Percentiles rank a stretch among this genome's conserved stretches.
phyloP scores from a whole-genome alignment of 1,140 invertebrate species.

The Zeugodacus cucurbitae region DNA sequence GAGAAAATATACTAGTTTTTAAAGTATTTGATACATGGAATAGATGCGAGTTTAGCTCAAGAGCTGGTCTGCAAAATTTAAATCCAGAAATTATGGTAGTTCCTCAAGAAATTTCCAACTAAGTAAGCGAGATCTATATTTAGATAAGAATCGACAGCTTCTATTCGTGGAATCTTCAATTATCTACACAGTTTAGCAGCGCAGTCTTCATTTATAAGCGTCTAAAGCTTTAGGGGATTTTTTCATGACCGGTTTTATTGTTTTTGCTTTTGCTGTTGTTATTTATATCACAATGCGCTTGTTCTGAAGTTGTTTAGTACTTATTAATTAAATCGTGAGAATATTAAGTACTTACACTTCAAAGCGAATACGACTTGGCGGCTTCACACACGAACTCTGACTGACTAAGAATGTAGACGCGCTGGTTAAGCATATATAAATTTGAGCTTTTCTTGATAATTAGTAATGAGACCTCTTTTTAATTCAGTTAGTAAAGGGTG shows the following conservation, averaged over 20 bases:
- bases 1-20: no score
- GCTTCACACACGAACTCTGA: background rate
- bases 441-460: no score
- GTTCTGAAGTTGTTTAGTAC: background rate
- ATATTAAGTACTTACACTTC: background rate
- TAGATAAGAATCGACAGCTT: background rate
- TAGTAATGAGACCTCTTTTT: no score
- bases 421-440: no score
- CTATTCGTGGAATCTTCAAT: background rate
- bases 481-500: no score
- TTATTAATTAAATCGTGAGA: background rate
- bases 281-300: background rate
- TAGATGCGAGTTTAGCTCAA: no score
- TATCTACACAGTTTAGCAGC: background rate
- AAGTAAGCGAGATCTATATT: background rate
- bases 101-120: no score
- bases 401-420: background rate
- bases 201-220: background rate
- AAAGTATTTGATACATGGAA: no score
- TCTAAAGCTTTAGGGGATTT: background rate
- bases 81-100: no score
- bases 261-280: background rate
- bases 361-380: background rate
- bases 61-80: no score
- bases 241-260: background rate